phyloP scores from a whole-genome alignment of 2,888 invertebrate genomes.

The Leptopilina myrica region DNA sequence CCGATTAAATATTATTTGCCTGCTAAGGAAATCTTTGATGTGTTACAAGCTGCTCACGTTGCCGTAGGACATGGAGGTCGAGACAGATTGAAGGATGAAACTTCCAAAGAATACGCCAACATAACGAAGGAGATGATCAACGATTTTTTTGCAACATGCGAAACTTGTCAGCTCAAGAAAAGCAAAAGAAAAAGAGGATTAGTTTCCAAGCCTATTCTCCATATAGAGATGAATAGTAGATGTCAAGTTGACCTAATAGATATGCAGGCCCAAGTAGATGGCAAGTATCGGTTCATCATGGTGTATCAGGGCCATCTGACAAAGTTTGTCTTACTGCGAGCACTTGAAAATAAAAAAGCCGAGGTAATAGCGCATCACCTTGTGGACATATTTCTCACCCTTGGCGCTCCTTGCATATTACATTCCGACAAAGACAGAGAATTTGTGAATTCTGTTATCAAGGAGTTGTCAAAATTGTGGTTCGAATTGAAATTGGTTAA shows the following conservation, averaged over 20 bases:
- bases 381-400: slow-evolving; percentile 60
- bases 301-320: slow-evolving; percentile 59
- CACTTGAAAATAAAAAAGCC: slow-evolving; percentile 58
- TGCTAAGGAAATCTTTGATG: slow-evolving; percentile 62
- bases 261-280: slow-evolving; percentile 55
- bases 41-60: slow-evolving; percentile 60
- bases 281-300: slow-evolving; percentile 55
- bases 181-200: not conserved
- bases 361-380: slow-evolving; percentile 62
- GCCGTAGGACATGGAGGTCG: slow-evolving; percentile 63
- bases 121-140: not conserved
- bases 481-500: slow-evolving; percentile 54
- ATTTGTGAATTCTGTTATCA: slow-evolving; percentile 50
- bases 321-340: slow-evolving; percentile 60
- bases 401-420: slow-evolving; percentile 62
- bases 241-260: slow-evolving; percentile 42
- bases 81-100: slow-evolving; percentile 60
- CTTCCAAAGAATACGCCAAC: slow-evolving; percentile 59
- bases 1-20: slow-evolving; percentile 57
- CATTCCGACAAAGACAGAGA: slow-evolving; percentile 60
- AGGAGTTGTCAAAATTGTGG: slow-evolving; percentile 57
- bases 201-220: not conserved
- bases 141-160: not conserved
- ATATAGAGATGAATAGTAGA: not conserved
- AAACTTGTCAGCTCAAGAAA: slow-evolving; percentile 3